phyloP scores from a whole-genome alignment of 2,113 vertebrate genomes.

The Plotosus lineatus region DNA sequence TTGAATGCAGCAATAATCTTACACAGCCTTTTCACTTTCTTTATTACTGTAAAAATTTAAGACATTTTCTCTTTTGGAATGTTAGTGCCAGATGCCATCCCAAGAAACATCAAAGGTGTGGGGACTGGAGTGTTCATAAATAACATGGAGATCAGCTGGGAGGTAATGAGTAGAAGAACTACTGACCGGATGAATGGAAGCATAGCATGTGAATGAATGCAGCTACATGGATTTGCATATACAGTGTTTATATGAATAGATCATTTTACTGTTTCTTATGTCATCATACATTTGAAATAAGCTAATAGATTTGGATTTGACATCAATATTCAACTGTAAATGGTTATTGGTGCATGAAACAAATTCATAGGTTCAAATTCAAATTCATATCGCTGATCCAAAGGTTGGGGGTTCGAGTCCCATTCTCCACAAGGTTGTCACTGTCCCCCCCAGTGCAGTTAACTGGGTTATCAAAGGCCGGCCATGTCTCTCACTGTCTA shows the following conservation, averaged over 20 bases:
- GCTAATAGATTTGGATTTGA: not conserved
- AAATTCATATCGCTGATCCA: too few relatives aligned
- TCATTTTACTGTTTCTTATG: too few relatives aligned
- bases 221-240: not conserved
- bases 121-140: conserved; percentile 84
- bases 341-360: not conserved
- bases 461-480: too few relatives aligned
- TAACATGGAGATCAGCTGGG: conserved; percentile 99
- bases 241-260: not conserved
- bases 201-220: not conserved
- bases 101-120: conserved; percentile 83
- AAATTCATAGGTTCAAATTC: too few relatives aligned
- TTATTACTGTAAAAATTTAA: not conserved
- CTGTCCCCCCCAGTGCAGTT: too few relatives aligned
- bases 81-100: conserved; percentile 90
- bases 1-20: not conserved
- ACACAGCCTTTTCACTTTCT: not conserved
- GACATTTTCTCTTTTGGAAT: not conserved
- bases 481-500: too few relatives aligned
- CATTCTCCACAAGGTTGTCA: too few relatives aligned
- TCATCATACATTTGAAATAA: not conserved
- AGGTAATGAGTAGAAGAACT: conserved; percentile 68
- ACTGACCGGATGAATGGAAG: not conserved
- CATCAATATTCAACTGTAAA: not conserved
- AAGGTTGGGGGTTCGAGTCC: too few relatives aligned